Base-by-base conservation (phyloP, 2,113 vertebrate species). In the Epinephelus moara region DNA sequence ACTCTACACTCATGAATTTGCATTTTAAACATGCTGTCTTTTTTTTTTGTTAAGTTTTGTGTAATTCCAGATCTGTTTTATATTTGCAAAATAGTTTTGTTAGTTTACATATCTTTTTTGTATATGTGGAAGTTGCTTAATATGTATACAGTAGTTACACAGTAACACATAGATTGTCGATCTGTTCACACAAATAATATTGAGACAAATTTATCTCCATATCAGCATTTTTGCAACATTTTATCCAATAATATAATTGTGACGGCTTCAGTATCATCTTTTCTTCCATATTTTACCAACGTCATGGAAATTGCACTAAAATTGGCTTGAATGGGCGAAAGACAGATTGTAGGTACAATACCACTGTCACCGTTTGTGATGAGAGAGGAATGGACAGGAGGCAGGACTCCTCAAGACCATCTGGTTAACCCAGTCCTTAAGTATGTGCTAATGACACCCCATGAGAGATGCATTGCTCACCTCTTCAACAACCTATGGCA, bases 341-440 rank as follows among this genome's bases (percentile, higher is more conserved):
- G 37, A 47, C 42, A 30, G 27, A 50, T n/a, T 9, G 15, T 33
- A 55, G 11, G 37, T 76, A 17, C 1, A 50, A 50, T 50, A 40
- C 11, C 1, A 2, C 13, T 27, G 19, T 80, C 21, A 3, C 15
- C n/a, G 2, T 42, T 45, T 23, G 4, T 79, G 40, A 27, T 40
- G n/a, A 76, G 10, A 63, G 69, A 75, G 75, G 40, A 27, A 25
- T 75, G n/a, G 50, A 62, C 47, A 23, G 11, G 4, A 63, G 63
- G 49, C 18, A 66, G 49, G 56, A 25, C 52, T 72, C 56, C 70
- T 78, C 64, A 25, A 12, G 27, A 82, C 55, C 47, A 79, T 86
- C 88, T 91, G 83, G 89, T 91, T 85, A 45, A 50, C 52, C 85
- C 70, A 61, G 89, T 94, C 68, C 70, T 70, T 19, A 85, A 86